Base-by-base conservation (phyloP, 2,797 vertebrate genomes). In the Fratercula arctica region DNA sequence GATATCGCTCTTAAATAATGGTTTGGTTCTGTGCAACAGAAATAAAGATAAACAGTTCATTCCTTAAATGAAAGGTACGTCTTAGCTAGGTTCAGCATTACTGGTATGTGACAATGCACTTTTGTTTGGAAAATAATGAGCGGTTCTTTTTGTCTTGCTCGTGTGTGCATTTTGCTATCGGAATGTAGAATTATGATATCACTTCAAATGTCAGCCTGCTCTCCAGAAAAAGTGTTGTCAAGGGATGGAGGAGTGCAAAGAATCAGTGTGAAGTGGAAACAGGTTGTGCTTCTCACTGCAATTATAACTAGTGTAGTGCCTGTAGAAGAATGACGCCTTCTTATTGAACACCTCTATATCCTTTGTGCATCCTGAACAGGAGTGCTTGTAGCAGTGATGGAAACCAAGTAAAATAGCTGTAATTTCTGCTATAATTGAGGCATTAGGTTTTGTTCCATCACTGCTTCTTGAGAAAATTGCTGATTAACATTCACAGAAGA, bases 251-350 rank as follows among this genome's bases (percentile, higher is more conserved):
- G n/a, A 68, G 39, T 15, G n/a, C n/a, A 39, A 26, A 72, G 54
- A 25, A 29, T 45, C 3, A 4, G 4, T 60, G 28, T 76, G 60
- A 64, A 12, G 2, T 16, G 11, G 61, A 54, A 68, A 25, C 8
- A 54, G 35, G 15, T 21, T 51, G 46, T 72, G 64, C 39, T 83
- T 2, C 35, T 84, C 0, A 1, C 68, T 75, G 68, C 46, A 17
- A 0, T 66, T 67, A 9, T 1, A 4, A 45, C 50, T 70, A 14
- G 25, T 5, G 8, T 48, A 19, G 25, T 53, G 6, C 59, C 64
- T 64, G 0, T 12, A 5, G 67, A 63, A 81, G 68, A 91, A 45
- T 20, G 53, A 33, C 23, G 19, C 8, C 10, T 51, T 41, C 37
- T 66, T 51, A 51, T 19, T 80, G 67, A 74, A 85, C 29, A 33